These are phyloP conservation scores for Drosophila oshimai DNA, from an alignment of 1,140 invertebrate genomes.

Conservation along the genomic window DNA sequence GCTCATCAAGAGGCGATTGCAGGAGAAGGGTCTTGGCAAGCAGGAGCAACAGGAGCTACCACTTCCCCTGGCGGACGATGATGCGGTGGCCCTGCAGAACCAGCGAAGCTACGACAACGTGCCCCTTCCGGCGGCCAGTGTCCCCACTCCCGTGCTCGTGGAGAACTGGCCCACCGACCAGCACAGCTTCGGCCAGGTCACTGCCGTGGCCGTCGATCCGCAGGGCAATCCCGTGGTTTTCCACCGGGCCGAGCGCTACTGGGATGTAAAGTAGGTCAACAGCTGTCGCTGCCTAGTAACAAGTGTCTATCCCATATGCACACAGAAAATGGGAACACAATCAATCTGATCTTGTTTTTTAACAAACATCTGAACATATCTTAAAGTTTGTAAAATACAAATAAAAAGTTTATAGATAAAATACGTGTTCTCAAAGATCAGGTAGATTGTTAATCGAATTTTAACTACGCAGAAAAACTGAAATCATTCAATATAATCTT, in stretches of 20 bases:
- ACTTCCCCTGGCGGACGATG: constrained; percentile 42
- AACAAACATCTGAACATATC: too few species aligned
- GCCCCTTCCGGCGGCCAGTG: constrained; percentile 60
- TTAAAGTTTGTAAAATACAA: too few species aligned
- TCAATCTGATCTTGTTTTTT: not conserved
- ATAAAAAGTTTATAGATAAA: too few species aligned
- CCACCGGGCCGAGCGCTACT: constrained; percentile 91
- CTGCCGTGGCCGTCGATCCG: constrained; percentile 91
- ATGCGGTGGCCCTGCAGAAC: constrained; percentile 61
- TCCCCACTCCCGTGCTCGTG: constrained; percentile 85
- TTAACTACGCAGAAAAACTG: too few species aligned
- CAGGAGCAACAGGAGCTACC: constrained; percentile 33
- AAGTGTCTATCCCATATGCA: constrained; percentile 43
- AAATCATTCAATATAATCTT: too few species aligned
- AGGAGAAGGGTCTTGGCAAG: constrained; percentile 52
- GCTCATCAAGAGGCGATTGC: constrained; percentile 73
- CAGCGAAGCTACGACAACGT: constrained; percentile 71
- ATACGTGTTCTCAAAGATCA: too few species aligned
- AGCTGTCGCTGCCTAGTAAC: constrained; percentile 53
- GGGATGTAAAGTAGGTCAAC: constrained; percentile 89
- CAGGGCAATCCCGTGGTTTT: constrained; percentile 93
- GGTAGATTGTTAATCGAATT: too few species aligned
- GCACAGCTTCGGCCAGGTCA: constrained; percentile 91
- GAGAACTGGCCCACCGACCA: constrained; percentile 88
- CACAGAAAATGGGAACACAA: not conserved